A percentile compares a stretch with the other conserved stretches of the same genome.
These are phyloP conservation scores for Leucozona laternaria DNA, from an alignment of 2,888 invertebrate species.

Conservation along the genomic window DNA sequence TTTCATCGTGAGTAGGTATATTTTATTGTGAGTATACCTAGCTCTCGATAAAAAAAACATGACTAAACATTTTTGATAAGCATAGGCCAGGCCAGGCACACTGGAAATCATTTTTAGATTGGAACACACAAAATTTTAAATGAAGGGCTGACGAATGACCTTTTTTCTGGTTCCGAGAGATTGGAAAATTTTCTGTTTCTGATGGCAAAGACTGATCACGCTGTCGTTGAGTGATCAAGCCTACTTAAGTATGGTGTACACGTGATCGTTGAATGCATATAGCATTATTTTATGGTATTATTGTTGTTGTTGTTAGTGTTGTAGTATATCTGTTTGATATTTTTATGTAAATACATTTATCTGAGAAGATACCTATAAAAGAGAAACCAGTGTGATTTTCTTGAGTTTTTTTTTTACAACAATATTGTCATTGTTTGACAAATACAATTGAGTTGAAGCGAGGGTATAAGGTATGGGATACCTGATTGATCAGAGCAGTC, in stretches of 20 bases:
- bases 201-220: conserved; percentile 55
- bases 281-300: conserved; percentile 40
- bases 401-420: neutral
- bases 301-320: conserved; percentile 29
- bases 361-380: conserved; percentile 38
- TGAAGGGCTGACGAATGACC: conserved; percentile 74
- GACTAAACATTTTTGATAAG: conserved; percentile 34
- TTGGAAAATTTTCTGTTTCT: conserved; percentile 63
- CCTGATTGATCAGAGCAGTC: conserved; percentile 14
- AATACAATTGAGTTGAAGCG: conserved; percentile 22
- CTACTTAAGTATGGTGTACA: conserved; percentile 51
- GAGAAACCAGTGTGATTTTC: conserved; percentile 22
- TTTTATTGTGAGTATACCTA: neutral
- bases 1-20: neutral
- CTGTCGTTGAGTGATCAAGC: conserved; percentile 56
- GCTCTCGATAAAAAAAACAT: neutral
- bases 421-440: conserved; percentile 60
- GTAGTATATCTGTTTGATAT: conserved; percentile 14
- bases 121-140: conserved; percentile 45
- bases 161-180: conserved; percentile 53
- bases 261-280: conserved; percentile 65
- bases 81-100: neutral
- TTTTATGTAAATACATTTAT: conserved; percentile 36
- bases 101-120: conserved; percentile 46
- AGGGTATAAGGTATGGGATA: neutral